phyloP scores from a whole-genome alignment of 1,140 invertebrate genomes.

The Leptinotarsa defecta region DNA sequence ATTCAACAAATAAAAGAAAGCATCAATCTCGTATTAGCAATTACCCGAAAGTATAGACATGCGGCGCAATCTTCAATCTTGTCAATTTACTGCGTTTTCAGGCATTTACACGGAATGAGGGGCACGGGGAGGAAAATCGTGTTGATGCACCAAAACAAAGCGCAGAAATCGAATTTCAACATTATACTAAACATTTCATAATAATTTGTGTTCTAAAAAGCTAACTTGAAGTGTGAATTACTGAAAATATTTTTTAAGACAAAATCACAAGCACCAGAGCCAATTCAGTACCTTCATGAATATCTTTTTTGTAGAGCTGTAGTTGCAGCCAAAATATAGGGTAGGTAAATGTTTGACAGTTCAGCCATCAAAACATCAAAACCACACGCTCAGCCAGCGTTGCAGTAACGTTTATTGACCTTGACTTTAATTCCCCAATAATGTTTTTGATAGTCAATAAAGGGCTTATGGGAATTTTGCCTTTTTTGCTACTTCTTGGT shows the following conservation, averaged over 20 bases:
- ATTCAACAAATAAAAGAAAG: constrained; percentile 10
- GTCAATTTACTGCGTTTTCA: background rate
- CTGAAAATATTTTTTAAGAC: background rate
- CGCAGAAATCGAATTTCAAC: background rate
- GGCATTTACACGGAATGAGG: background rate
- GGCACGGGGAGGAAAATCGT: background rate
- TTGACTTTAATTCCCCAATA: too few relatives aligned
- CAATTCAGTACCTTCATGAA: background rate
- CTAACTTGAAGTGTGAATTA: background rate
- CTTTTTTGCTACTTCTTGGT: too few relatives aligned
- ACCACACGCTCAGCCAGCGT: too few relatives aligned
- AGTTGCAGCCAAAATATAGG: too few relatives aligned
- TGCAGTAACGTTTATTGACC: too few relatives aligned
- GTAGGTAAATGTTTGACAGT: too few relatives aligned
- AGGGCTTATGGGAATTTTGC: too few relatives aligned
- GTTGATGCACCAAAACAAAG: background rate
- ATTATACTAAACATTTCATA: background rate
- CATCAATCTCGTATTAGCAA: background rate
- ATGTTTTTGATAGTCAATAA: too few relatives aligned
- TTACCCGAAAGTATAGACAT: background rate
- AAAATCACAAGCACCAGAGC: background rate
- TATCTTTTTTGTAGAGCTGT: background rate
- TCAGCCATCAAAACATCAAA: too few relatives aligned
- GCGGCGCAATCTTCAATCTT: background rate
- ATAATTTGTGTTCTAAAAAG: background rate